Conservation (phyloP, 1,140 invertebrate species). For the Penaeus vannamei region DNA sequence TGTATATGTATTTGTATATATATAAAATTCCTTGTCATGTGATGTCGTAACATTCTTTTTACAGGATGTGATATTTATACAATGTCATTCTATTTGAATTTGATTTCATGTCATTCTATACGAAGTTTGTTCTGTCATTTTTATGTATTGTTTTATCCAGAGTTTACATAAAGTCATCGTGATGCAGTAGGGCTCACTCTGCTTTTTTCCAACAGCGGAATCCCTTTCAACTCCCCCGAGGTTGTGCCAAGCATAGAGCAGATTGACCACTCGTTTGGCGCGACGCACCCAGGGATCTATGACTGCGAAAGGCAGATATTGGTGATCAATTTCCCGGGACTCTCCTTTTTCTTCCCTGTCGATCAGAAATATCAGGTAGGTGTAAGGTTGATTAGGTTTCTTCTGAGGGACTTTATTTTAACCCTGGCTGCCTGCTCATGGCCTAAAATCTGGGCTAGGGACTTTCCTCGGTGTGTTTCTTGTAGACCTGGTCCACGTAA, state of each 20-base stretch:
- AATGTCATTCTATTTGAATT: too few species aligned
- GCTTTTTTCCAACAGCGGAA: slow-evolving; percentile 77
- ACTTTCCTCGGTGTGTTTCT: too few species aligned
- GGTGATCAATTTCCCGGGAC: slow-evolving; percentile 93
- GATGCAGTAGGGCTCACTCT: neutral
- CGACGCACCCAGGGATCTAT: slow-evolving; percentile 97
- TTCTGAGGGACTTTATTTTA: neutral
- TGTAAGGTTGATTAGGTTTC: slow-evolving; percentile 1
- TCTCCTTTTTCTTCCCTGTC: slow-evolving; percentile 96
- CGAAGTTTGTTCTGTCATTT: too few species aligned
- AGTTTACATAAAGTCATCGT: neutral
- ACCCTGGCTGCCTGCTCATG: too few species aligned
- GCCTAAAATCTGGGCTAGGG: too few species aligned
- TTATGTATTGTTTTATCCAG: too few species aligned
- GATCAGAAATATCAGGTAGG: slow-evolving; percentile 90
- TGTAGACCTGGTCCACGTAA: too few species aligned
- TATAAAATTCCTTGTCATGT: too few species aligned
- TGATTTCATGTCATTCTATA: too few species aligned
- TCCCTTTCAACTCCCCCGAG: slow-evolving; percentile 95
- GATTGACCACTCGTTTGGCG: slow-evolving; percentile 97
- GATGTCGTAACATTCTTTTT: too few species aligned
- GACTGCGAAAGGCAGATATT: slow-evolving; percentile 94
- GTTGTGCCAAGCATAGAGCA: slow-evolving; percentile 95
- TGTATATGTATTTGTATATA: too few species aligned
- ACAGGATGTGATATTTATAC: too few species aligned